Base-by-base conservation (phyloP, 1,140 invertebrate species). In the Drosophila nigrodunni region DNA sequence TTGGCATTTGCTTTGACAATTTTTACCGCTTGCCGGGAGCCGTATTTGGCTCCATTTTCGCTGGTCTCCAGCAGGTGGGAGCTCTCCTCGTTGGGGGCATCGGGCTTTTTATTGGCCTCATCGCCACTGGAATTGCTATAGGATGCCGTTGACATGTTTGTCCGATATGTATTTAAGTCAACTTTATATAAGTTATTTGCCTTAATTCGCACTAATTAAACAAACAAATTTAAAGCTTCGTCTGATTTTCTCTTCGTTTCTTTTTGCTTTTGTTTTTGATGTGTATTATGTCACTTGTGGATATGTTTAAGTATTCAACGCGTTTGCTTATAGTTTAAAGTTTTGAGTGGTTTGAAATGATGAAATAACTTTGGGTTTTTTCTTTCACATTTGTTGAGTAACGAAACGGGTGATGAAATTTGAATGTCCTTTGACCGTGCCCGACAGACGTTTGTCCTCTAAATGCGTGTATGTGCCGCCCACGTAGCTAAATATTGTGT, bases 11-110 rank as follows among this genome's bases (percentile, higher is more conserved):
- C 74, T 73, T 83, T 88, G 55, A 88, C 39, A 46, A 88, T 88
- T 80, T 88, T 91, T 80, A 92, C 87, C 74, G 90, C 81, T 86
- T 90, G 83, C 35, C 85, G 80, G 71, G 87, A 92, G 52, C 90
- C 90, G 73, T 92, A 92, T 58, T 92, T 92, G 74, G 80, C 90
- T 8, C 81, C 90, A 68, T 79, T 92, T 11, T 78, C 90, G 46
- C 69, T 71, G 15, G 90, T 75, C 59, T 92, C 90, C 81, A 92
- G 78, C 75, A 92, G 82, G 74, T 91, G 90, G 66, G 90, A 92
- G 74, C 85, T 92, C 78, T 92, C 90, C 77, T 91, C 90, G 13
- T 71, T 92, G 50, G 52, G 80, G 49, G 60, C 66, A 30, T 82
- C 81, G 13, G 81, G 37, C 49, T 77, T 74, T 13, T 81, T 85